phyloP scores from a whole-genome alignment of 2,797 vertebrate genomes.

The Crocidura indochinensis region DNA sequence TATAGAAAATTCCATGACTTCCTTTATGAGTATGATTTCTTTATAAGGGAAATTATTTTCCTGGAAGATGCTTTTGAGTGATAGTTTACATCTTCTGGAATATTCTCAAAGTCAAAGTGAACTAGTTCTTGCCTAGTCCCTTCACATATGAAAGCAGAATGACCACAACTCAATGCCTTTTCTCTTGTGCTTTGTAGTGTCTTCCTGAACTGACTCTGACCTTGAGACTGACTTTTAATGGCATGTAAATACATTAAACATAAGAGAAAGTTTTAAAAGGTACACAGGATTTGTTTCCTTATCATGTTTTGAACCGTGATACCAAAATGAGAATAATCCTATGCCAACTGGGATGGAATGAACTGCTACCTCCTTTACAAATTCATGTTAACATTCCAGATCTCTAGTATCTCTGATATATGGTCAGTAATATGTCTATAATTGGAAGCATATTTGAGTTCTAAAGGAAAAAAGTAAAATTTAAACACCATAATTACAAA shows the following conservation, averaged over 20 bases:
- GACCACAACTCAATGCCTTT: background rate
- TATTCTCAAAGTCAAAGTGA: background rate
- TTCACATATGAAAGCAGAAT: background rate
- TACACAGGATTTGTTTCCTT: background rate
- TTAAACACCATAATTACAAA: too few relatives aligned
- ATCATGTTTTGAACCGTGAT: background rate
- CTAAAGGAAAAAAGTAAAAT: too few relatives aligned
- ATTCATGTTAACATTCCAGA: background rate
- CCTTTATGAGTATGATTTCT: conserved; percentile 30
- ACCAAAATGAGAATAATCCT: background rate
- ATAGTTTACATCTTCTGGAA: background rate
- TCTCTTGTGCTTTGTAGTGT: background rate
- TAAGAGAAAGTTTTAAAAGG: background rate
- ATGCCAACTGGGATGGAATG: background rate
- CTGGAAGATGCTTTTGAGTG: conserved; percentile 35
- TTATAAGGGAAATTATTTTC: conserved; percentile 7
- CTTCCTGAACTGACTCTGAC: background rate
- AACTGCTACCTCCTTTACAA: background rate
- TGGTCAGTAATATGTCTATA: background rate
- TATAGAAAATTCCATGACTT: conserved; percentile 42
- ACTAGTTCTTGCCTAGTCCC: conserved; percentile 3
- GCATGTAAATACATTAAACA: conserved; percentile 6
- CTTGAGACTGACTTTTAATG: background rate
- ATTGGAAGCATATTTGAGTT: background rate
- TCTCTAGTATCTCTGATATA: background rate